Evolutionary conservation across 2,113 vertebrate genomes (phyloP).

Genomic region (Rhea pennata): DNA sequence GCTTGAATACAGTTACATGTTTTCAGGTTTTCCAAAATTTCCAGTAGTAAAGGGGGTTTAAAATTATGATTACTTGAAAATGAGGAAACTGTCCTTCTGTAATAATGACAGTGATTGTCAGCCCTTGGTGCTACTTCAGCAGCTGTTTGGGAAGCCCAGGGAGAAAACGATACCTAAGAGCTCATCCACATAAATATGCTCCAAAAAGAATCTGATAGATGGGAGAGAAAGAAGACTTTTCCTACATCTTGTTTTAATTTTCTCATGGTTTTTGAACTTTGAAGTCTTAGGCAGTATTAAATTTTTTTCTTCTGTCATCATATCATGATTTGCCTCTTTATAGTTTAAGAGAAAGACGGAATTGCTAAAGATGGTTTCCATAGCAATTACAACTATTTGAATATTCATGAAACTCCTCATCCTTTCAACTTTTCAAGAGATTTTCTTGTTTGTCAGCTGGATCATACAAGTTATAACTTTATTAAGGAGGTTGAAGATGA

Average conservation of each 20-base stretch:
- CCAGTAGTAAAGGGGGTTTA: background rate
- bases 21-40: background rate
- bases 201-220: background rate
- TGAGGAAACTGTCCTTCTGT: background rate
- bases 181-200: background rate
- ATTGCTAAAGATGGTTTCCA: slow-evolving; percentile 44
- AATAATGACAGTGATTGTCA: fast-evolving
- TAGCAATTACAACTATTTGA: slow-evolving; percentile 48
- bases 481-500: background rate
- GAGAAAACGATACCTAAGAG: background rate
- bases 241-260: background rate
- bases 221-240: background rate
- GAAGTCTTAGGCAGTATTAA: background rate
- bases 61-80: background rate
- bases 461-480: background rate
- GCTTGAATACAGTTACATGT: background rate
- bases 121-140: background rate
- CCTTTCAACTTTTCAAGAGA: background rate
- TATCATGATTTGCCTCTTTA: slow-evolving; percentile 34
- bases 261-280: background rate
- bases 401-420: background rate
- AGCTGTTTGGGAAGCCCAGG: background rate
- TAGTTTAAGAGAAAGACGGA: slow-evolving; percentile 31
- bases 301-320: slow-evolving; percentile 11
- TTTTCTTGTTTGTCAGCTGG: slow-evolving; percentile 22